Evolutionary conservation across 2,888 invertebrate genomes (phyloP), one percentile per base, ranked within the genome.

Genomic region (Tenodera sinensis): DNA sequence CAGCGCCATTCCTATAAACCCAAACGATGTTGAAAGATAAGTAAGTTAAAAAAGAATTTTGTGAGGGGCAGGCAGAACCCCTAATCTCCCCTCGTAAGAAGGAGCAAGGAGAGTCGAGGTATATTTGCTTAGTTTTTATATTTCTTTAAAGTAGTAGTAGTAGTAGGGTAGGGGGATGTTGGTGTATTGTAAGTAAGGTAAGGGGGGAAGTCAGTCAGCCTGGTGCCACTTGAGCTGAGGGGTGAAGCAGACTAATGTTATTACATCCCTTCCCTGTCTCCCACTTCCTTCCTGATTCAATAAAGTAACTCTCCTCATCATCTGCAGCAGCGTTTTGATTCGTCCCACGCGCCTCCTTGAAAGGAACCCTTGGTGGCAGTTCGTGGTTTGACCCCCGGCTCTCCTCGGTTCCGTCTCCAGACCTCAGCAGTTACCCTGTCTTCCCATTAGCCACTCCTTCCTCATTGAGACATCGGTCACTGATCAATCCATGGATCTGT

Each of bases 231-330:
- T 71, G 54, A 71, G 54, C 54, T 71, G 47, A 12, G 8, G 85
- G 28, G 85, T 85, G 85, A 85, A 47, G 47, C 85, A n/a, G 27
- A 47, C 85, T 85, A 85, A 85, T 85, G 85, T 85, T 85, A 85
- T 85, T 85, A 85, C 47, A 47, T 85, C 85, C 85, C 28, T 85
- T 85, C 47, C 47, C 85, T 47, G n/a, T 42, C 85, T n/a, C 54
- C 30, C 84, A 28, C 84, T 84, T 47, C 42, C 85, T 85, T 47
- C 85, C 85, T 85, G 47, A 47, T 85, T 85, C 85, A 85, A 85
- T 85, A 42, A 85, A 85, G 85, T 85, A 85, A 85, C 85, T 85
- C 47, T 27, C 84, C 42, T 85, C 85, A 71, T 71, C 54, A 71
- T 71, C 54, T 71, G 54, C 54, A 71, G 54, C 54, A 71, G 54